phyloP scores from a whole-genome alignment of 2,113 vertebrate genomes.

The Gobio gobio region DNA sequence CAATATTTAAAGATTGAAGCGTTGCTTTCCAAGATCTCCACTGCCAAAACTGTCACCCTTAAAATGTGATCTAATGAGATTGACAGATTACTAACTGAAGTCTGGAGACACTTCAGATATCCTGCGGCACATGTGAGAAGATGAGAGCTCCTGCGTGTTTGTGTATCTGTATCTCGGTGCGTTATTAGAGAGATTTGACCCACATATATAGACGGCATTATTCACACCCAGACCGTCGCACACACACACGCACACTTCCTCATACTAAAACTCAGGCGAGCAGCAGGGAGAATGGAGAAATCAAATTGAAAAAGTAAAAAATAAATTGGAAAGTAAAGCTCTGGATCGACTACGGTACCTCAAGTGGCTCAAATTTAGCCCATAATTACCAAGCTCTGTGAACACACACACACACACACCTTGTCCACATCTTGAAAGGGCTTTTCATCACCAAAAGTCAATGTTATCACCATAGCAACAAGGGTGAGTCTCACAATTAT shows the following conservation, averaged over 20 bases:
- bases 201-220: neutral
- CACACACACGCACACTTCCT: neutral
- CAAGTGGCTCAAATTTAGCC: slow-evolving; percentile 64
- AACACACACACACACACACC: slow-evolving; percentile 51
- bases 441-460: slow-evolving; percentile 64
- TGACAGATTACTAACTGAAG: slow-evolving; percentile 63
- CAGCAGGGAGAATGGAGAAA: slow-evolving; percentile 22
- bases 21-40: slow-evolving; percentile 66
- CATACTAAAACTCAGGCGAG: slow-evolving; percentile 13
- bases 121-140: slow-evolving; percentile 38
- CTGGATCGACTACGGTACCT: slow-evolving; percentile 51
- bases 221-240: neutral
- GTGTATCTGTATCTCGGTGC: neutral
- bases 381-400: slow-evolving; percentile 60
- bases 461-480: slow-evolving; percentile 66
- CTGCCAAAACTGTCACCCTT: slow-evolving; percentile 66
- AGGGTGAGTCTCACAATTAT: slow-evolving; percentile 53
- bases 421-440: slow-evolving; percentile 59
- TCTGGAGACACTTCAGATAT: slow-evolving; percentile 32
- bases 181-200: slow-evolving; percentile 11
- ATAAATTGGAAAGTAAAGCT: slow-evolving; percentile 50
- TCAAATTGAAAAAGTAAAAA: slow-evolving; percentile 45
- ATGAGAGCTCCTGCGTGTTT: neutral
- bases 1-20: slow-evolving; percentile 78
- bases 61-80: slow-evolving; percentile 72